A percentile compares a stretch with the other conserved stretches of the same genome.
These are phyloP conservation scores for Clarias macrocephalus DNA, from an alignment of 2,113 vertebrate species.

Conservation along the genomic window DNA sequence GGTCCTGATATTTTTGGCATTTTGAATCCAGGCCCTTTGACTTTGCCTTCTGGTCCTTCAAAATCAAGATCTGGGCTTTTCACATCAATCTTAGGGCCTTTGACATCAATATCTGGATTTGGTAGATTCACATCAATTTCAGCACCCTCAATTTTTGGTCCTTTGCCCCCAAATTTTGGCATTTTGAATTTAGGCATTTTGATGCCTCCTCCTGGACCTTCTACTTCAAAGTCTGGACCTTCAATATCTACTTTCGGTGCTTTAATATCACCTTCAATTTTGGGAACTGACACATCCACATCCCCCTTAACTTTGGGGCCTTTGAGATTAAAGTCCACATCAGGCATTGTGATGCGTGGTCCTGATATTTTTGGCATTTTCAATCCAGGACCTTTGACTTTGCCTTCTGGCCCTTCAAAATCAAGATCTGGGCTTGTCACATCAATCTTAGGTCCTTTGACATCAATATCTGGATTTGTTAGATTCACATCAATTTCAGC, in stretches of 20 bases:
- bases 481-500: constrained; percentile 50
- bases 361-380: constrained; percentile 32
- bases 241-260: constrained; percentile 59
- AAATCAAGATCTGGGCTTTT: constrained; percentile 49
- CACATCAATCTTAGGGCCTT: constrained; percentile 27
- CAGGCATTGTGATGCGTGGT: constrained; percentile 17
- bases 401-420: constrained; percentile 55
- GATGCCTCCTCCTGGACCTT: constrained; percentile 70
- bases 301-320: constrained; percentile 8
- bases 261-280: constrained; percentile 8
- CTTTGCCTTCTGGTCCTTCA: constrained; percentile 43
- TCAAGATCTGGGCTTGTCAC: constrained; percentile 53
- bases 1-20: neutral
- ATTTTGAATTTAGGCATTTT: constrained; percentile 57
- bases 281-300: constrained; percentile 15
- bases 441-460: constrained; percentile 46
- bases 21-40: constrained; percentile 65
- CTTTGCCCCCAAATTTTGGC: constrained; percentile 21
- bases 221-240: constrained; percentile 64
- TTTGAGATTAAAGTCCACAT: constrained; percentile 27
- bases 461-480: constrained; percentile 52
- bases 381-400: constrained; percentile 60
- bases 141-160: constrained; percentile 35
- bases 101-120: constrained; percentile 8
- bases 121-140: constrained; percentile 31